Base-by-base conservation (phyloP, 2,797 vertebrate genomes). In the Squalus acanthias region DNA sequence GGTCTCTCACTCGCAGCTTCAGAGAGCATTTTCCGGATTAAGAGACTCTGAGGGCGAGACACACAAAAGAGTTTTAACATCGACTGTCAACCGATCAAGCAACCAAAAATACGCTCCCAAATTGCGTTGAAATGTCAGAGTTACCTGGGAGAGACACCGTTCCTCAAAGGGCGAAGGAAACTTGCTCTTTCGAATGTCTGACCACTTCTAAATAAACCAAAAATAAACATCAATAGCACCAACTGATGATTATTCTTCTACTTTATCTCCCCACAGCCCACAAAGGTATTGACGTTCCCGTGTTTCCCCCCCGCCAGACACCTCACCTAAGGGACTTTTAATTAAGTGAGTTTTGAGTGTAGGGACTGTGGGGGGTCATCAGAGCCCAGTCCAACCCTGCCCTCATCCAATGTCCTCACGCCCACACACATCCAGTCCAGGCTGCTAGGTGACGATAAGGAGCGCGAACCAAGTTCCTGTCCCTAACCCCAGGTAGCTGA, bases 151-250 rank as follows among this genome's bases (percentile, higher is more conserved):
- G 12, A 0, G 3, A 33, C 3, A 24, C 22, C 15, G 0, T 4
- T 74, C 6, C 29, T 1, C 3, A 57, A 74, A 95, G 4, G 10
- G 0, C 0, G 0, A 0, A 15, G 67, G 46, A 33, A 95, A 74
- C 0, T 0, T 50, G 24, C 94, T 46, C 0, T 2, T 26, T 50
- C 94, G 69, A 74, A 95, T 57, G 0, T 53, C 0, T 0, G 6
- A 0, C 94, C 94, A 95, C 1, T 15, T 29, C 94, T 95, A 70
- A 74, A 95, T 95, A 95, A 95, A 95, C 12, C 26, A 95, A 72
- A 70, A 95, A 95, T 13, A 72, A 74, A 74, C 46, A 39, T 20
- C 57, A 63, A 33, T 33, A 63, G 2, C 57, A 91, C 12, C 13
- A 70, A 72, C 13, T 10, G 5, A n/a, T 63, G 65, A 46, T n/a